Evolutionary conservation across 2,888 invertebrate species (phyloP).

Genomic region (Tetanocera ferruginea): DNA sequence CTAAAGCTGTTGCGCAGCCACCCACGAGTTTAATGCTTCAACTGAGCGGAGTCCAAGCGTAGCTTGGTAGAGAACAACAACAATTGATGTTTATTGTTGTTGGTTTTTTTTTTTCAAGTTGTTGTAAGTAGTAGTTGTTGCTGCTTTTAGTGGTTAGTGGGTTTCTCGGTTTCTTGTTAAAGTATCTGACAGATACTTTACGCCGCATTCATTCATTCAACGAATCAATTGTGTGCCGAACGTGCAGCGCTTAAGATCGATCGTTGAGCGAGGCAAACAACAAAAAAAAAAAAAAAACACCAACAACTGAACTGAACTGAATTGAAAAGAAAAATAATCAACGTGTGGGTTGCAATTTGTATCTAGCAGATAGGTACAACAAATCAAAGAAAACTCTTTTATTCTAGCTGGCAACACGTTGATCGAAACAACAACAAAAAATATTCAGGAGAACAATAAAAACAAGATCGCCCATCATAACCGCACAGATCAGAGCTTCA

Average conservation of each 20-base stretch:
- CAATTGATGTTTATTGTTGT: not conserved
- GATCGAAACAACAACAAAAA: constrained; percentile 32
- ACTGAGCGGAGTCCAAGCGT: constrained; percentile 4
- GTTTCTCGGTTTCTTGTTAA: constrained; percentile 66
- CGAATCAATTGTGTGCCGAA: constrained; percentile 60
- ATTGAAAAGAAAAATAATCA: not conserved
- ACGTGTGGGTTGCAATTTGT: constrained; percentile 33
- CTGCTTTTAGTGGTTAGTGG: constrained; percentile 57
- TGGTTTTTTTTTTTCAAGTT: not conserved
- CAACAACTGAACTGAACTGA: not conserved
- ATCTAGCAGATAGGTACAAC: constrained; percentile 17
- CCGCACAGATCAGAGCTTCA: constrained; percentile 31
- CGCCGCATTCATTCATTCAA: constrained; percentile 66
- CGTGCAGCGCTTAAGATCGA: constrained; percentile 54
- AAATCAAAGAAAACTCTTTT: not conserved
- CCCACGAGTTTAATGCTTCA: constrained; percentile 20
- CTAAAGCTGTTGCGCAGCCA: not conserved
- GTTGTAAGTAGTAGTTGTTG: constrained; percentile 19
- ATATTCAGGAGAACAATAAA: constrained; percentile 12
- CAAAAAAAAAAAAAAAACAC: constrained; percentile 29
- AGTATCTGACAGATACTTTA: constrained; percentile 47
- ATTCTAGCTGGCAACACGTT: not conserved
- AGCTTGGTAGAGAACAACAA: not conserved
- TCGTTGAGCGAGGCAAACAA: constrained; percentile 33
- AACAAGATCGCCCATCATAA: constrained; percentile 30